Evolutionary conservation across 2,888 invertebrate genomes (phyloP).

Genomic region (Oscheius sp.): DNA sequence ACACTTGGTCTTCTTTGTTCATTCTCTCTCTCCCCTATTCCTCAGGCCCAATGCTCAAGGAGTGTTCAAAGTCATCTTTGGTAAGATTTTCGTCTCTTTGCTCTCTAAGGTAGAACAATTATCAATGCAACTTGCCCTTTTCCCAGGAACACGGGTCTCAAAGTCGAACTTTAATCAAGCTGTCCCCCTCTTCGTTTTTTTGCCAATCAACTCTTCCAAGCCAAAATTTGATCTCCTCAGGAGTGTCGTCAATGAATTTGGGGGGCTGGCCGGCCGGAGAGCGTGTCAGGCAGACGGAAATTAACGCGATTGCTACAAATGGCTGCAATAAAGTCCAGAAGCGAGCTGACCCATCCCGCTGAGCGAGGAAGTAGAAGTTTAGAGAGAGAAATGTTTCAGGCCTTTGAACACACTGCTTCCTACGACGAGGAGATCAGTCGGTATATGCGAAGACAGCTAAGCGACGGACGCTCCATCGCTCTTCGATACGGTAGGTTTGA

Average conservation of each 20-base stretch:
- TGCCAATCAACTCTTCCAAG: slow-evolving; percentile 5
- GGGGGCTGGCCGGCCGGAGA: background rate
- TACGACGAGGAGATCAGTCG: slow-evolving; percentile 95
- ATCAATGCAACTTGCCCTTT: no score
- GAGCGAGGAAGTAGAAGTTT: slow-evolving; percentile 18
- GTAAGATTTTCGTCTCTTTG: no score
- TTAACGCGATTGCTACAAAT: slow-evolving; percentile 36
- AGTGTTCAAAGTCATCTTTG: no score
- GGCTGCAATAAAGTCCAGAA: slow-evolving; percentile 36
- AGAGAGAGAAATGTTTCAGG: slow-evolving; percentile 78
- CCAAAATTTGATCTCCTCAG: slow-evolving; percentile 7
- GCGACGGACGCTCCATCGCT: slow-evolving; percentile 70
- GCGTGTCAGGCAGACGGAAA: slow-evolving; percentile 31
- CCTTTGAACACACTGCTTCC: slow-evolving; percentile 93
- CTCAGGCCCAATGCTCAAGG: no score
- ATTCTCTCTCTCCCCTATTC: background rate
- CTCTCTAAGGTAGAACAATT: no score
- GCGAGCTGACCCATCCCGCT: slow-evolving; percentile 2
- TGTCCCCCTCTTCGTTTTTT: background rate
- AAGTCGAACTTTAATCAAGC: background rate
- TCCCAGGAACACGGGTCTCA: no score
- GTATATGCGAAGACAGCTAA: slow-evolving; percentile 91
- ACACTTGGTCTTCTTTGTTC: background rate
- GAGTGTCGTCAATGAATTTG: slow-evolving; percentile 1
- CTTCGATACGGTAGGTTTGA: slow-evolving; percentile 79